phyloP scores from a whole-genome alignment of 2,113 vertebrate species.

The Prunella fulvescens region DNA sequence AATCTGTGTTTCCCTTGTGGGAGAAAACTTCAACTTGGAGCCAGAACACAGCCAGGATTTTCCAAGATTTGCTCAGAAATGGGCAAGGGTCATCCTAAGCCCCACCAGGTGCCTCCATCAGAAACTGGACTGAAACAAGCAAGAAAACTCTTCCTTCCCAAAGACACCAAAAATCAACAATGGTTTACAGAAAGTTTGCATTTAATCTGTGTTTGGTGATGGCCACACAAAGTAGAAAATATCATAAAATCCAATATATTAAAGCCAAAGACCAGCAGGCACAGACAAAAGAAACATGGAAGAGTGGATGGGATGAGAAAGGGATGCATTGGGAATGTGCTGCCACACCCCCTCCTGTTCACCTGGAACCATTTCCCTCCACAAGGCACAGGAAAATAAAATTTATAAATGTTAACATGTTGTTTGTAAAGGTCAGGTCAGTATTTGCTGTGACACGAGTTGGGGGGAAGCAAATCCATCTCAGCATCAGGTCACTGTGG shows the following conservation, averaged over 20 bases:
- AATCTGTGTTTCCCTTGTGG: not conserved
- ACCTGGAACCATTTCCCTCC: not conserved
- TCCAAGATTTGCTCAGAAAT: not conserved
- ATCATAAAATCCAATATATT: not conserved
- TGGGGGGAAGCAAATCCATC: conserved; percentile 40
- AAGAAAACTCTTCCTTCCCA: not conserved
- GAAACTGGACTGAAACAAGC: rapidly evolving
- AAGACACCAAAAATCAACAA: not conserved
- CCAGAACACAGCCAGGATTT: not conserved
- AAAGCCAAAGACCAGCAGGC: not conserved
- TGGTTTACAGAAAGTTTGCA: not conserved
- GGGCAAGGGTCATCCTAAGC: not conserved
- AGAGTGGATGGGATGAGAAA: not conserved
- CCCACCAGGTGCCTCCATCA: not conserved
- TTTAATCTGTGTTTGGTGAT: not conserved
- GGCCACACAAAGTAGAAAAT: not conserved
- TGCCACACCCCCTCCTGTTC: not conserved
- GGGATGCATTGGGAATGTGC: not conserved
- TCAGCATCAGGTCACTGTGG: conserved; percentile 36
- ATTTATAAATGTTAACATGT: conserved; percentile 70
- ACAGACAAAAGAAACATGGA: not conserved
- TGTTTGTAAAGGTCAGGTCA: conserved; percentile 71
- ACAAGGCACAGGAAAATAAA: conserved; percentile 41
- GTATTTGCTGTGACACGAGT: conserved; percentile 17
- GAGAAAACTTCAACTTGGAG: not conserved